Evolutionary conservation across 1,140 invertebrate genomes (phyloP).

Genomic region (Chrysoperla carnea): DNA sequence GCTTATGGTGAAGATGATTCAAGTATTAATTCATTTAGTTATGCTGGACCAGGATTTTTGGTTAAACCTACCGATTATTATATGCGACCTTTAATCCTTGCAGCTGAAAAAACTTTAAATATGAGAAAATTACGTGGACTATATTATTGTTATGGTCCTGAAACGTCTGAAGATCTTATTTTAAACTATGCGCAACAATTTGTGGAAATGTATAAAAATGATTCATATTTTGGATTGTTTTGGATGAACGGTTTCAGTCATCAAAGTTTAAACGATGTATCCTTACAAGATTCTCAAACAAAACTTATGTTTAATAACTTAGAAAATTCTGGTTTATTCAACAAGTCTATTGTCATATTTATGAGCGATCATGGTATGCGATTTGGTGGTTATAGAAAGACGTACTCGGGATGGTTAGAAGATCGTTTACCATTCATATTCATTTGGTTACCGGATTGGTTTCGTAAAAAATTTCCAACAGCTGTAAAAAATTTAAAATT

Average conservation of each 20-base stretch:
- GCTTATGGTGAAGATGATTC: constrained; percentile 43
- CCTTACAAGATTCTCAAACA: constrained; percentile 33
- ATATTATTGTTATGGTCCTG: constrained; percentile 33
- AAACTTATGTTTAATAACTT: constrained; percentile 30
- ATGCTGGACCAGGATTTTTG: constrained; percentile 38
- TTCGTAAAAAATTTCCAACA: constrained; percentile 31
- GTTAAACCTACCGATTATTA: constrained; percentile 58
- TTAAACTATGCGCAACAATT: constrained; percentile 41
- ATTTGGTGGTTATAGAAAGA: constrained; percentile 50
- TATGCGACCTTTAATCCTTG: constrained; percentile 41
- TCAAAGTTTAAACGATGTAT: constrained; percentile 37
- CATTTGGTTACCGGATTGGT: constrained; percentile 48
- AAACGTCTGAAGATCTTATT: constrained; percentile 32
- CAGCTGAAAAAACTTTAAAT: constrained; percentile 32
- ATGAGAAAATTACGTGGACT: constrained; percentile 12
- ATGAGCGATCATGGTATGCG: constrained; percentile 76
- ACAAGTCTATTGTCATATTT: constrained; percentile 44
- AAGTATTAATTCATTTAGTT: constrained; percentile 41
- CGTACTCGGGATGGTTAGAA: constrained; percentile 61
- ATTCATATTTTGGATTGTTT: constrained; percentile 46
- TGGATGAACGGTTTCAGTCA: constrained; percentile 54
- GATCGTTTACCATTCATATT: constrained; percentile 66
- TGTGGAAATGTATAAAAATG: constrained; percentile 30
- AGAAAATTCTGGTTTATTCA: no score
- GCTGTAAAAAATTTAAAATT: constrained; percentile 34